Evolutionary conservation across 2,797 vertebrate species (phyloP).

Genomic region (Phataginus tricuspis): DNA sequence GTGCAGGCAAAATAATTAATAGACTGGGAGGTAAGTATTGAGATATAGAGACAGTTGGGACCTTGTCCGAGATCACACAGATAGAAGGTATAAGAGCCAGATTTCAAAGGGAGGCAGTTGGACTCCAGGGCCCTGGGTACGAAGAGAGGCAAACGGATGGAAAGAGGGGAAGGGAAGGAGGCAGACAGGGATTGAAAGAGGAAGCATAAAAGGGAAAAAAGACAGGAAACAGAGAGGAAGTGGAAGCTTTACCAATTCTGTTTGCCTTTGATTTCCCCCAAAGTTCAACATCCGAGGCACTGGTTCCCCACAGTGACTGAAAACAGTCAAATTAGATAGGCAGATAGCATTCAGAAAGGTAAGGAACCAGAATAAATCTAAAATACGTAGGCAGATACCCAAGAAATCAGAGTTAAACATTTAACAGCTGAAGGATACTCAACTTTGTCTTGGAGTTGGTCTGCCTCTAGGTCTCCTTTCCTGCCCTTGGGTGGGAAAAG

Average conservation of each 20-base stretch:
- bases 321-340: background rate
- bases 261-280: background rate
- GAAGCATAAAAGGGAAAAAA: background rate
- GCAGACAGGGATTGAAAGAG: background rate
- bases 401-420: background rate
- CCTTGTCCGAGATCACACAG: background rate
- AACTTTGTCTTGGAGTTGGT: background rate
- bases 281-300: background rate
- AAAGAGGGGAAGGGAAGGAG: no score
- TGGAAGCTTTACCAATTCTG: background rate
- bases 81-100: no score
- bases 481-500: background rate
- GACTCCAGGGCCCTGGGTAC: background rate
- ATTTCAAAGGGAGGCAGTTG: background rate
- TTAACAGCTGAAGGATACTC: background rate
- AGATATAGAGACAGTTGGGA: background rate
- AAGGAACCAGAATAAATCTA: background rate
- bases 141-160: background rate
- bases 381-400: background rate
- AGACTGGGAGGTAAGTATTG: background rate
- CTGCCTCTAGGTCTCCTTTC: background rate
- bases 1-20: background rate
- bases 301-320: background rate
- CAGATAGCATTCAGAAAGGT: background rate
- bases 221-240: background rate